Percentiles rank a stretch among this genome's conserved stretches.
These are phyloP conservation scores for Chaitophorus viminalis DNA, from an alignment of 2,888 invertebrate species.

Conservation along the genomic window DNA sequence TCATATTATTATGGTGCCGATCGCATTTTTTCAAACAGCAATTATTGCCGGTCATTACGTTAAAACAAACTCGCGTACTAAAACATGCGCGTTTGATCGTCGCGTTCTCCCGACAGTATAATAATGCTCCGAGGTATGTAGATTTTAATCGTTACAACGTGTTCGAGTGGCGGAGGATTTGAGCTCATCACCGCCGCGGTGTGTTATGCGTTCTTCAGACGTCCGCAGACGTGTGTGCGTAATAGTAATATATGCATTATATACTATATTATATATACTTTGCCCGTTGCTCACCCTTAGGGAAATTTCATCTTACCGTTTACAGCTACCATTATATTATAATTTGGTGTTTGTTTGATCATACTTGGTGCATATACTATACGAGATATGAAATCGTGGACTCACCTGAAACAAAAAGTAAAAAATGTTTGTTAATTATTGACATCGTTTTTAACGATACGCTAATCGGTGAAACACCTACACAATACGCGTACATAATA, in stretches of 20 bases:
- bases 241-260: too few species aligned
- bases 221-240: not conserved
- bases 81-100: not conserved
- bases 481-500: not conserved
- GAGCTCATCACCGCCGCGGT: not conserved
- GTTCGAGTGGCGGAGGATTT: not conserved
- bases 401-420: constrained; percentile 6
- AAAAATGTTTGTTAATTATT: not conserved
- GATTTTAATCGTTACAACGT: not conserved
- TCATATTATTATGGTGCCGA: not conserved
- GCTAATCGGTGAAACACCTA: not conserved
- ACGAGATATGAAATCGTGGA: not conserved
- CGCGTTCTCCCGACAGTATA: not conserved
- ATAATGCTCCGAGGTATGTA: not conserved
- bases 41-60: not conserved
- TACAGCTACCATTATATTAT: too few species aligned
- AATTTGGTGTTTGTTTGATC: not conserved
- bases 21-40: not conserved
- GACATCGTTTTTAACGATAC: not conserved
- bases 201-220: not conserved
- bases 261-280: too few species aligned
- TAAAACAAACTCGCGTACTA: not conserved
- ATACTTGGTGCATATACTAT: too few species aligned
- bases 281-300: not conserved
- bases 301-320: not conserved